Conservation (phyloP, 2,888 invertebrate species). For the Thera britannica region DNA sequence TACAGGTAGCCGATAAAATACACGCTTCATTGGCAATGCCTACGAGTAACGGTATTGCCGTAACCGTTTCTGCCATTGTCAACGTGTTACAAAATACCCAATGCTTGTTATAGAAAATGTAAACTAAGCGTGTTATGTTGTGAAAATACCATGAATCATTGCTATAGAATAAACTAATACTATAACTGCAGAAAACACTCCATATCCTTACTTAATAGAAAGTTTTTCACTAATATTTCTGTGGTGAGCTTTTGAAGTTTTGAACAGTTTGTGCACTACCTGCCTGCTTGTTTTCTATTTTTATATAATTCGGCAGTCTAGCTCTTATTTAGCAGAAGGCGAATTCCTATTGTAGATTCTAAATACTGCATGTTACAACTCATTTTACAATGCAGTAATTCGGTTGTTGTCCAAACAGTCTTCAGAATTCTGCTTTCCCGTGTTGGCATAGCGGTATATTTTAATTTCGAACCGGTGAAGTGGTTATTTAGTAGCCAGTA, state of each 20-base stretch:
- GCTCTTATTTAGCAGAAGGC: too few species aligned
- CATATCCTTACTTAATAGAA: not conserved
- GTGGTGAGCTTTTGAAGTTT: too few species aligned
- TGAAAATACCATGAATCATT: slow-evolving; percentile 10
- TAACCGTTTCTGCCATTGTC: slow-evolving; percentile 47
- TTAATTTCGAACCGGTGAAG: slow-evolving; percentile 52
- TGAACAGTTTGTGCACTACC: too few species aligned
- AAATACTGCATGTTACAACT: not conserved
- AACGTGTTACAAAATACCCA: slow-evolving; percentile 43
- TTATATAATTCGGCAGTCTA: too few species aligned
- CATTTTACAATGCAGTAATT: not conserved
- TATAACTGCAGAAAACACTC: not conserved
- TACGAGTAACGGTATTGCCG: slow-evolving; percentile 49
- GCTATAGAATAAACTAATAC: not conserved
- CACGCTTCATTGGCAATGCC: slow-evolving; percentile 49
- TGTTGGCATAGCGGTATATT: slow-evolving; percentile 43
- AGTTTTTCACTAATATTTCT: too few species aligned
- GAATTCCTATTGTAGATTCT: not conserved
- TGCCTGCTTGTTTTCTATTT: too few species aligned
- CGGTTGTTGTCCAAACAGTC: not conserved
- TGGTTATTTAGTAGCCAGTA: slow-evolving; percentile 48
- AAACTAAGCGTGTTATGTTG: slow-evolving; percentile 4
- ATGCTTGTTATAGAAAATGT: slow-evolving; percentile 40
- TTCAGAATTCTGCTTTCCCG: slow-evolving; percentile 18
- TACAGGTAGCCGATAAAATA: slow-evolving; percentile 51